Percentiles rank a stretch among this genome's conserved stretches.
Evolutionary conservation across 1,140 invertebrate genomes (phyloP).

Genomic region (Pseudomyrmex gracilis): DNA sequence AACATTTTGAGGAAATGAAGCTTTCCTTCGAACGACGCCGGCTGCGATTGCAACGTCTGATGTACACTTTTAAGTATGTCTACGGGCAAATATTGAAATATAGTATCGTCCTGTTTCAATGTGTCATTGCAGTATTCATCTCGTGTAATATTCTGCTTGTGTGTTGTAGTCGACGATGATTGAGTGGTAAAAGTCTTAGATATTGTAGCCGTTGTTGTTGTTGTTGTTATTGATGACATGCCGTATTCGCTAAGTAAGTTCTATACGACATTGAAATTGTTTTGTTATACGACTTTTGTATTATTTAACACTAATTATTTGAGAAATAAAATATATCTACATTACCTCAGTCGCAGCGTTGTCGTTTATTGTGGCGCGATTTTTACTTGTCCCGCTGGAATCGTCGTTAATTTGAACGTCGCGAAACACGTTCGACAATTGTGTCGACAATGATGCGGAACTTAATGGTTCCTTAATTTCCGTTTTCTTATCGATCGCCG

Average conservation of each 20-base stretch:
- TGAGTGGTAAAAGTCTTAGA: neutral
- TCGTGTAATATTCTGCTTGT: neutral
- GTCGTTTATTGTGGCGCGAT: neutral
- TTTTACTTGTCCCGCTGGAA: neutral
- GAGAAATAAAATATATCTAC: too few relatives aligned
- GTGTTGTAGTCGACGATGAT: neutral
- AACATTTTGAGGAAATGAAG: slow-evolving; percentile 79
- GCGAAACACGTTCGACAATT: neutral
- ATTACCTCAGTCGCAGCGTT: slow-evolving; percentile 13
- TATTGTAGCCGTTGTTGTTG: slow-evolving; percentile 18
- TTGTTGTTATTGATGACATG: neutral
- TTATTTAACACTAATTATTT: too few relatives aligned
- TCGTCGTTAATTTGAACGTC: slow-evolving; percentile 6
- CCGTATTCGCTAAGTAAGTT: too few relatives aligned
- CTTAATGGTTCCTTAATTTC: slow-evolving; percentile 19
- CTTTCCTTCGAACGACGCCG: slow-evolving; percentile 77
- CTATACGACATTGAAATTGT: too few relatives aligned
- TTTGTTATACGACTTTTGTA: too few relatives aligned
- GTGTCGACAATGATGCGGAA: slow-evolving; percentile 4
- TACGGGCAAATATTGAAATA: slow-evolving; percentile 79
- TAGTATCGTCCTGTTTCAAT: neutral
- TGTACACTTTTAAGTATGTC: slow-evolving; percentile 82
- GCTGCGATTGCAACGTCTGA: slow-evolving; percentile 78
- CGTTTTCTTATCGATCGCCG: neutral
- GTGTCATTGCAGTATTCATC: slow-evolving; percentile 27